Base-by-base conservation (phyloP, 2,888 invertebrate species). In the Ophraella communa region DNA sequence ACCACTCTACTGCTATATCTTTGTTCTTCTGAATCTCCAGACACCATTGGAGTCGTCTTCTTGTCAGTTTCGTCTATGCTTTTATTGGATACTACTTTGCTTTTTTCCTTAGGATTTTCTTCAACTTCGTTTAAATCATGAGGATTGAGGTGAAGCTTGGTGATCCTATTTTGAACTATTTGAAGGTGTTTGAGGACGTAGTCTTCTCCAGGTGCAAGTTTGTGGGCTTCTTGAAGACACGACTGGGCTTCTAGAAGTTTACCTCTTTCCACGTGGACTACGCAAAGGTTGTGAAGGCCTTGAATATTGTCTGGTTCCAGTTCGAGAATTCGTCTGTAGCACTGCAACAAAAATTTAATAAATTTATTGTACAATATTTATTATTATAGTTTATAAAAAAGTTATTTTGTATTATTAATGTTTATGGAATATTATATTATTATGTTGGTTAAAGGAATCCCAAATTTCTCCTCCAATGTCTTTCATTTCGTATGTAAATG, bases 251-350 rank as follows among this genome's bases (percentile, higher is more conserved):
- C 85, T n/a, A 89, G 85, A 24, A 98, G 85, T 75, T 92, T 90
- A 8, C 96, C 96, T 35, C 94, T 87, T 81, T 98, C 97, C 4
- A 98, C 96, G 73, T 93, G 93, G 0, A 98, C 96, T 5, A 98
- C 98, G 83, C 98, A 98, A 21, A 98, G 85, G 83, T 98, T 98
- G 85, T 98, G 98, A 45, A 94, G 85, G 0, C 96, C 97, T 84
- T 97, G 97, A 67, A 95, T 93, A 81, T 97, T 96, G 72, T 90
- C 89, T 0, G 96, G 92, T 74, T 98, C 96, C 68, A 94, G 82
- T 74, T 91, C 90, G 11, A 97, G 83, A 72, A 98, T 96, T 69
- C 91, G 89, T 58, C 90, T 89, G 83, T 98, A 98, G 79, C 96
- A 96, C 91, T 94, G 85, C 14, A 85, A 85, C 14, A 64, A 64